A percentile compares a stretch with the other conserved stretches of the same genome.
phyloP scores from a whole-genome alignment of 2,797 vertebrate species.

The Ataeniobius toweri region DNA sequence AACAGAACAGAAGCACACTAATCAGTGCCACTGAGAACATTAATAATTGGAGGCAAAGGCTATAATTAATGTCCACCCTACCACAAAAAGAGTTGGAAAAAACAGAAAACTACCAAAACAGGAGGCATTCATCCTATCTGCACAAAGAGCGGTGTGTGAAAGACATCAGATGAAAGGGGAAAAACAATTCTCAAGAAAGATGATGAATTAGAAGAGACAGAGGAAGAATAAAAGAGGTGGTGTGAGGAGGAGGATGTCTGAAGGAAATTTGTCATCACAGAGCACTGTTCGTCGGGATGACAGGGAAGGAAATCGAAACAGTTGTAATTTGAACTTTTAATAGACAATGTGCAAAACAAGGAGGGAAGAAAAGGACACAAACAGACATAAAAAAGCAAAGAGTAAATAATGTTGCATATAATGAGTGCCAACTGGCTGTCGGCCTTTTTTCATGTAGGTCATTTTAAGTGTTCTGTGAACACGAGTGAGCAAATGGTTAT shows the following conservation, averaged over 20 bases:
- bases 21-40: neutral
- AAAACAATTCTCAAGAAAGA: neutral
- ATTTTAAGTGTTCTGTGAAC: neutral
- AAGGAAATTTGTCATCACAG: conserved; percentile 9
- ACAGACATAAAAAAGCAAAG: neutral
- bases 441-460: neutral
- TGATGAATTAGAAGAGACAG: conserved; percentile 10
- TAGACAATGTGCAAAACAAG: neutral
- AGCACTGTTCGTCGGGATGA: neutral
- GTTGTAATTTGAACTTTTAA: conserved; percentile 8
- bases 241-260: conserved; percentile 6
- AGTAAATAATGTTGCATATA: neutral
- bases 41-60: conserved; percentile 24
- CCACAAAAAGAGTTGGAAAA: conserved; percentile 12
- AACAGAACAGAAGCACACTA: conserved; percentile 4
- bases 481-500: neutral
- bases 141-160: neutral
- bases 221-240: neutral
- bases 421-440: neutral
- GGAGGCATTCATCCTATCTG: conserved; percentile 16
- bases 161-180: conserved; percentile 7
- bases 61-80: conserved; percentile 23
- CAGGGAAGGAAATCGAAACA: conserved; percentile 1
- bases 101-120: conserved; percentile 13
- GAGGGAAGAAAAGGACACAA: neutral